Evolutionary conservation across 2,113 vertebrate species (phyloP).

Genomic region (Paramisgurnus dabryanus): DNA sequence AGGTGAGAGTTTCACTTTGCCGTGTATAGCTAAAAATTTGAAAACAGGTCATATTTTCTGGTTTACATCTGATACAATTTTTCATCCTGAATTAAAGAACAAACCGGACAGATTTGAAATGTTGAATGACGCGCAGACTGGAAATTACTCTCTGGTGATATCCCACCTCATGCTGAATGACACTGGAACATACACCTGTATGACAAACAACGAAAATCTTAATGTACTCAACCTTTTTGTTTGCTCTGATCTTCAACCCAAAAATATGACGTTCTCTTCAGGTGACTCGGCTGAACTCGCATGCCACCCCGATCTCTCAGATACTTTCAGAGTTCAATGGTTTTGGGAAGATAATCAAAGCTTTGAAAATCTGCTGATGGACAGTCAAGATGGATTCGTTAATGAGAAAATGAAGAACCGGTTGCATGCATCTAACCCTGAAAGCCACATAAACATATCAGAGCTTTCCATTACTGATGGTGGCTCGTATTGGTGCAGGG

Average conservation of each 20-base stretch:
- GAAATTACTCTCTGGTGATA: constrained; percentile 13
- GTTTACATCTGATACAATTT: accelerated
- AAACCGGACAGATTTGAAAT: neutral
- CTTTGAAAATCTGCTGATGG: neutral
- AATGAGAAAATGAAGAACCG: neutral
- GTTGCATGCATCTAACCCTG: neutral
- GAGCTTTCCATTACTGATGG: neutral
- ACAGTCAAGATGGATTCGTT: neutral
- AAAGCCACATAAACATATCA: neutral
- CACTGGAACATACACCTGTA: neutral
- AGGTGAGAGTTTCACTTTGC: constrained; percentile 1
- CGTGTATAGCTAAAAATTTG: neutral
- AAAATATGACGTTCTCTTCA: neutral
- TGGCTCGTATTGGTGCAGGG: neutral
- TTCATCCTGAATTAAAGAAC: neutral
- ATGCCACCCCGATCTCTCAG: neutral
- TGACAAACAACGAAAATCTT: accelerated
- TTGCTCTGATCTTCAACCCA: neutral
- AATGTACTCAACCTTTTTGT: neutral
- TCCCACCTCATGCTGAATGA: neutral
- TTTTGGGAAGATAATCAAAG: neutral
- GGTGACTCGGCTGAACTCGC: neutral
- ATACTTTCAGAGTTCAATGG: neutral
- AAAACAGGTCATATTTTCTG: neutral
- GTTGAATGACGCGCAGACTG: neutral